Evolutionary conservation across 2,113 vertebrate genomes (phyloP).

Genomic region (Phrynosoma blainvillii): DNA sequence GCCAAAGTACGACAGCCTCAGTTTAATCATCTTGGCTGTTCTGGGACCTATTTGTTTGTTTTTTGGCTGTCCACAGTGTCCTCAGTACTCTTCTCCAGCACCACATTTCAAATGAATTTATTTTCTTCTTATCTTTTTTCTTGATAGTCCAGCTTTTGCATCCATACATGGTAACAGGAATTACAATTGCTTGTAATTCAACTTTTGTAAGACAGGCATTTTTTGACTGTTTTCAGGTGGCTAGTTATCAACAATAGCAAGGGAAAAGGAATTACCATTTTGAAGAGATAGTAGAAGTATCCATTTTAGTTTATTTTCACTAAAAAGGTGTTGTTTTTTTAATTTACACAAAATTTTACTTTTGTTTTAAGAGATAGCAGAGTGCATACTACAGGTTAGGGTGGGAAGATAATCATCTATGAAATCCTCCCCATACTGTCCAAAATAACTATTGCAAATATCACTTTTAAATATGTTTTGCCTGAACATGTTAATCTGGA

Average conservation of each 20-base stretch:
- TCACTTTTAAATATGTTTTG: not conserved
- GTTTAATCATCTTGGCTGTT: too few species aligned
- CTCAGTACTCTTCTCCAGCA: too few species aligned
- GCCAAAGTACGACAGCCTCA: too few species aligned
- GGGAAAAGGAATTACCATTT: not conserved
- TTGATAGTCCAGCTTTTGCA: too few species aligned
- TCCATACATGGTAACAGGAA: too few species aligned
- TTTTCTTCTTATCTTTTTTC: too few species aligned
- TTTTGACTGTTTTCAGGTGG: not conserved
- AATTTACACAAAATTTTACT: too few species aligned
- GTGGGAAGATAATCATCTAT: not conserved
- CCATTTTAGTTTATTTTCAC: not conserved
- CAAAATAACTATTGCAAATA: constrained; percentile 6
- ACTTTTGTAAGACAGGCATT: not conserved
- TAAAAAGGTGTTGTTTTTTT: not conserved
- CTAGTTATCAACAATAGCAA: not conserved
- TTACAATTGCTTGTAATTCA: too few species aligned
- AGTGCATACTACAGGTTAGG: not conserved
- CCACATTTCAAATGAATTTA: too few species aligned
- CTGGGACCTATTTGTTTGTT: too few species aligned
- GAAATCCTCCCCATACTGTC: not conserved
- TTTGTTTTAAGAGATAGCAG: too few species aligned
- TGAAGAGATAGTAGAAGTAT: not conserved
- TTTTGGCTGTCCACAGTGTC: too few species aligned
- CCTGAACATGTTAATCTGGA: constrained; percentile 20